phyloP scores from a whole-genome alignment of 53 echinoderm and acorn worm species.

The Echinarachnius parma region DNA sequence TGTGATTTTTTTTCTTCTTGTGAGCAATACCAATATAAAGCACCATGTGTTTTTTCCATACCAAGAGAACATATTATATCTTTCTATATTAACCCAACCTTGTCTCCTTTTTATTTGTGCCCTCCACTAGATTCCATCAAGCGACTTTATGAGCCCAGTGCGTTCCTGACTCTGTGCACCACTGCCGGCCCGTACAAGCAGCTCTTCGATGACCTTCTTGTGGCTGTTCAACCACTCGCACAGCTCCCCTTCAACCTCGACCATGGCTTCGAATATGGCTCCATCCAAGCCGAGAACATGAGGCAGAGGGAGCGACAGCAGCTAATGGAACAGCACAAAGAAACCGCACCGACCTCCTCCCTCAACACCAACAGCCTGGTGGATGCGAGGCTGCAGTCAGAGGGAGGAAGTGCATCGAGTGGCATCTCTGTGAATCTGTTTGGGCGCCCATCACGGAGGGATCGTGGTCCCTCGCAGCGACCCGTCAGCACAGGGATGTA shows the following conservation, averaged over 20 bases:
- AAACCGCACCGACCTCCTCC: background rate
- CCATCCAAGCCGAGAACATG: conserved; percentile 46
- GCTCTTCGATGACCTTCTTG: conserved; percentile 67
- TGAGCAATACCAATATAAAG: no score
- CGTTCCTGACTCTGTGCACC: conserved; percentile 80
- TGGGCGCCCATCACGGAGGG: conserved; percentile 14
- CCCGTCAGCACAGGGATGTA: conserved; percentile 14
- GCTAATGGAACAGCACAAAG: conserved; percentile 50
- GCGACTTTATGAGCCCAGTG: conserved; percentile 73
- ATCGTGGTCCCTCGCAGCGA: conserved; percentile 17
- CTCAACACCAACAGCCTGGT: conserved; percentile 29
- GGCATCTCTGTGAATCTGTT: conserved; percentile 53
- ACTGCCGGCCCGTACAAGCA: conserved; percentile 54
- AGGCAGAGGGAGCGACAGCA: conserved; percentile 69
- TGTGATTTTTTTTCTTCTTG: no score
- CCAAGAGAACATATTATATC: no score
- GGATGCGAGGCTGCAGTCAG: conserved; percentile 45
- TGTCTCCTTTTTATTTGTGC: background rate
- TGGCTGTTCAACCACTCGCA: conserved; percentile 83
- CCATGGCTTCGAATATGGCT: conserved; percentile 74
- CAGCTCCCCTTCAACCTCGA: conserved; percentile 88
- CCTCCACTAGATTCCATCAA: conserved; percentile 69
- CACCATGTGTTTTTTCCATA: no score
- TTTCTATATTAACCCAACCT: no score
- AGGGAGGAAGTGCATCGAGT: conserved; percentile 52